Conservation (phyloP, 2,113 vertebrate species). For the Saguinus imperator region DNA sequence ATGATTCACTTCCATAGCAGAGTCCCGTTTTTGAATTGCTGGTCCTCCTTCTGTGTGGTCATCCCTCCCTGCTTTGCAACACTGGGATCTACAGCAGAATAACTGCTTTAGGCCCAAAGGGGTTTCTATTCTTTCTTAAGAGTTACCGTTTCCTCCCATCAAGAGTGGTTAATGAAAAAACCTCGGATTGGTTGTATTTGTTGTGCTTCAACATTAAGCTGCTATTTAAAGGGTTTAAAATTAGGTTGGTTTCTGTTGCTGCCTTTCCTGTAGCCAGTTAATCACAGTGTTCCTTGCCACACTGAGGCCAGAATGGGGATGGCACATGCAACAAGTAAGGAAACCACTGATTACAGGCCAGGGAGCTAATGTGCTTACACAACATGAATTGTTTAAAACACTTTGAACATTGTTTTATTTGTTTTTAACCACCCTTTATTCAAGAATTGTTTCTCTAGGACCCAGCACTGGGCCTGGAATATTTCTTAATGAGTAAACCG, state of each 20-base stretch:
- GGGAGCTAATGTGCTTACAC: constrained; percentile 69
- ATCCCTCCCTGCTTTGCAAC: constrained; percentile 25
- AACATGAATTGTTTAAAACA: constrained; percentile 67
- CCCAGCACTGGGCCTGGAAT: neutral
- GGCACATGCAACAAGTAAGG: constrained; percentile 46
- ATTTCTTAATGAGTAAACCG: constrained; percentile 30
- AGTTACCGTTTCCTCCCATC: constrained; percentile 68
- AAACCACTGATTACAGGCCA: constrained; percentile 66
- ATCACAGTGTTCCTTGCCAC: constrained; percentile 73
- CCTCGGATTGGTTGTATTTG: constrained; percentile 60
- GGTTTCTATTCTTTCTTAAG: constrained; percentile 66
- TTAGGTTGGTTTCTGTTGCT: constrained; percentile 67
- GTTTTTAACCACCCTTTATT: constrained; percentile 53
- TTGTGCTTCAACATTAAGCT: constrained; percentile 53
- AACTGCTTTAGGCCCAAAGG: constrained; percentile 56
- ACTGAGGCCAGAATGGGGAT: constrained; percentile 49
- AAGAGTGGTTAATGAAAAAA: constrained; percentile 66
- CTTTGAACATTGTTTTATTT: constrained; percentile 70
- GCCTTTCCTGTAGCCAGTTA: constrained; percentile 67
- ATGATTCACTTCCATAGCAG: constrained; percentile 61
- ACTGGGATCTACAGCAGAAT: constrained; percentile 67
- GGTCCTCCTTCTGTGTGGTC: constrained; percentile 74
- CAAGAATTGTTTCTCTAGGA: constrained; percentile 58
- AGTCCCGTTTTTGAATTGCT: constrained; percentile 40
- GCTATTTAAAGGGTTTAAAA: constrained; percentile 71